phyloP scores from a whole-genome alignment of 2,797 vertebrate species.

The Cirrhinus mrigala region DNA sequence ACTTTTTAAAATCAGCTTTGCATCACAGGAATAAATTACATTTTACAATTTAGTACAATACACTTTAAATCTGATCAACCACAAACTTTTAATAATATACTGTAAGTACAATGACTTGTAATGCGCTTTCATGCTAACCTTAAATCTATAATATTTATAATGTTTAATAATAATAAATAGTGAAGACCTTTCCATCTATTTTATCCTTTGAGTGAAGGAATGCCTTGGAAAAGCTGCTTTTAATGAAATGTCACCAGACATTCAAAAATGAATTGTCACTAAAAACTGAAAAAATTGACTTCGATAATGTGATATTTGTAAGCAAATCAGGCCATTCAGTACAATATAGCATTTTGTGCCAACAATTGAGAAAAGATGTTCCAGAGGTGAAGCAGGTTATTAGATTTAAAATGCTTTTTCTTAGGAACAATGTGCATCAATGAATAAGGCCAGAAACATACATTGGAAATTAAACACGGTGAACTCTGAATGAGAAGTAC shows the following conservation, averaged over 20 bases:
- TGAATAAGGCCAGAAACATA: not conserved
- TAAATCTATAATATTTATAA: not conserved
- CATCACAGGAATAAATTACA: not conserved
- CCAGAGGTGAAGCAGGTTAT: not conserved
- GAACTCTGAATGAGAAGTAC: not conserved
- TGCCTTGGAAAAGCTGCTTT: constrained; percentile 25
- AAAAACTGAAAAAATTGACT: not conserved
- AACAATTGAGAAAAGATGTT: not conserved
- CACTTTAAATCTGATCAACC: not conserved
- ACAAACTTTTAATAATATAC: not conserved
- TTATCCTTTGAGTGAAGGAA: not conserved
- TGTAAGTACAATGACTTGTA: not conserved
- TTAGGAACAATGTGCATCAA: not conserved
- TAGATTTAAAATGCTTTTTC: not conserved
- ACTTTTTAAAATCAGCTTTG: not conserved
- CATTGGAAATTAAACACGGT: not conserved
- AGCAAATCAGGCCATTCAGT: constrained; percentile 10
- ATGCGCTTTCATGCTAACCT: not conserved
- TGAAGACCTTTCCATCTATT: not conserved
- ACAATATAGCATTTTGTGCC: not conserved
- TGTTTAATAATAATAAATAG: constrained; percentile 2
- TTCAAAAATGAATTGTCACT: not conserved
- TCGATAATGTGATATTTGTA: not conserved
- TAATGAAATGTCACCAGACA: constrained; percentile 19
- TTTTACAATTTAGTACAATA: not conserved